Conservation (phyloP, 2,888 invertebrate genomes). For the Pyrochroa serraticornis region DNA sequence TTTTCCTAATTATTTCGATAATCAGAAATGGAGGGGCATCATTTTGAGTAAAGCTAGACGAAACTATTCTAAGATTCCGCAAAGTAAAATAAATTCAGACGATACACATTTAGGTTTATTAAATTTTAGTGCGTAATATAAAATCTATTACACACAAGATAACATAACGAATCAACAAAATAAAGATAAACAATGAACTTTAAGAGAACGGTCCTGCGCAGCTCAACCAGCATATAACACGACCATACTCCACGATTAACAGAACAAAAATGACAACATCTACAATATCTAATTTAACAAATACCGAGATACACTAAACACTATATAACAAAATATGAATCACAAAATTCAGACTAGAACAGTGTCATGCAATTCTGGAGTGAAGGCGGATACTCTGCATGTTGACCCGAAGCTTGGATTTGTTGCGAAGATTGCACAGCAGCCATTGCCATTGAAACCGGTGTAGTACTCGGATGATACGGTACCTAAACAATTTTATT, state of each 20-base stretch:
- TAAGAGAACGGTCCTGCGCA: no score
- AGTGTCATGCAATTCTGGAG: constrained; percentile 58
- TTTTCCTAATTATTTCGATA: no score
- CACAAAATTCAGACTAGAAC: constrained; percentile 47
- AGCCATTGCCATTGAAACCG: constrained; percentile 58
- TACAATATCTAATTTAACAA: constrained; percentile 19
- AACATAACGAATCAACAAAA: constrained; percentile 21
- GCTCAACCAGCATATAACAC: no score
- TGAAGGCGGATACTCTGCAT: constrained; percentile 55
- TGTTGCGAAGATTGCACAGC: constrained; percentile 57
- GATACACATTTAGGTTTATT: constrained; percentile 27
- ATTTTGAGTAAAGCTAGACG: no score
- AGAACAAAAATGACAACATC: constrained; percentile 24
- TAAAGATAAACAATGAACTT: constrained; percentile 3
- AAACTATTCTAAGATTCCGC: no score
- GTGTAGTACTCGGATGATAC: constrained; percentile 56
- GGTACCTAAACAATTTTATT: constrained; percentile 47
- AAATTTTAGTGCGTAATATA: constrained; percentile 23
- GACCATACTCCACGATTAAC: constrained; percentile 1
- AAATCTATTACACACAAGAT: constrained; percentile 14
- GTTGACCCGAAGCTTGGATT: constrained; percentile 54
- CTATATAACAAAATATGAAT: constrained; percentile 28
- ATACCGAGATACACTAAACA: constrained; percentile 6
- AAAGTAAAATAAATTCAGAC: constrained; percentile 2
- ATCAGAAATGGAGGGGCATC: no score